Evolutionary conservation across 1,140 invertebrate species (phyloP), one percentile per base, ranked within the genome.

Genomic region (Drosophila micromelanica): DNA sequence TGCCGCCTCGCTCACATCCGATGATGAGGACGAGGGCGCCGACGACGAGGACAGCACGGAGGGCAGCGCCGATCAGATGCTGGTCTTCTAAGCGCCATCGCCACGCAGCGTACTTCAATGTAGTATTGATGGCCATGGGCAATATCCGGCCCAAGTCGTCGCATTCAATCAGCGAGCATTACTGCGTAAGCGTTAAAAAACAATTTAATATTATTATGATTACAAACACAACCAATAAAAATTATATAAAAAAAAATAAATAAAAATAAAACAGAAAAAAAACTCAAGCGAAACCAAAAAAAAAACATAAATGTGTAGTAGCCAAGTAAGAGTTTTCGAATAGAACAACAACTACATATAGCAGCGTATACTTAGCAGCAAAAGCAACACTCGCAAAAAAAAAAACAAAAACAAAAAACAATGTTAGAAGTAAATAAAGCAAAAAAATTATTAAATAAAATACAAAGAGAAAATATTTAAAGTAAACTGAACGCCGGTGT

Each of bases 41-140:
- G 95, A 95, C 73, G 93, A 94, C 27, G 93, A 95, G 63, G 94
- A 95, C 76, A 95, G 95, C 73, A 92, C 95, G 63, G 96, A 96
- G 90, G 96, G 96, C 30, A 96, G 96, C 56, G 96, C 95, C 62
- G 95, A 96, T 93, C 95, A 95, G 92, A 95, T 96, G 35, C 92
- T 96, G 73, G 95, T 96, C 91, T 96, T 96, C 91, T 96, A 96
- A 94, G 91, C 48, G 43, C n/a, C 30, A 51, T 11, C 37, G 38
- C 11, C 49, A 45, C 27, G 15, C 60, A 63, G 30, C 46, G 48
- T 17, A 30, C 64, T 68, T 60, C 42, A 35, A 40, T 37, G 43
- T 56, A 45, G 65, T 46, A 75, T 54, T 43, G 63, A 71, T 81
- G 55, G 54, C 68, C 67, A 37, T 42, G 49, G 65, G 73, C 45